Conservation (phyloP, 2,797 vertebrate species). For the Hydrophis major region DNA sequence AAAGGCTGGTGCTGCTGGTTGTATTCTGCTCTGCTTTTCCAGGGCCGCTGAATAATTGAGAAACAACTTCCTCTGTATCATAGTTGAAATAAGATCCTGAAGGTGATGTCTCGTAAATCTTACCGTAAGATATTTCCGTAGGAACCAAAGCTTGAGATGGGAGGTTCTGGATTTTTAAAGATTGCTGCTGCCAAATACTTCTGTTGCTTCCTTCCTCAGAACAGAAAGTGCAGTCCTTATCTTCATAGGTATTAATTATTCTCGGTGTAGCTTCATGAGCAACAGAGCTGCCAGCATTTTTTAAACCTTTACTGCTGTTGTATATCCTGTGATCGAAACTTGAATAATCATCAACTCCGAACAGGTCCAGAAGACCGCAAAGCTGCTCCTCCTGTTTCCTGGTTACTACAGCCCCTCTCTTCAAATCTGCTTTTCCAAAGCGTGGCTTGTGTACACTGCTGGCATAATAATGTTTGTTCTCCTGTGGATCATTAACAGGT, state of each 20-base stretch:
- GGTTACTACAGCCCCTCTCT: not conserved
- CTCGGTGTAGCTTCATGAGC: conserved; percentile 5
- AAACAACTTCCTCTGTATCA: conserved; percentile 52
- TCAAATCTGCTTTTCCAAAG: conserved; percentile 5
- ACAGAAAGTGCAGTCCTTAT: conserved; percentile 26
- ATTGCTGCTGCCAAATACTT: not conserved
- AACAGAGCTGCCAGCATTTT: not conserved
- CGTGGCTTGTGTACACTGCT: not conserved
- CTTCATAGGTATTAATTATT: conserved; percentile 48
- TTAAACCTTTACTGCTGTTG: conserved; percentile 4
- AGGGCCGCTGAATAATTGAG: conserved; percentile 12
- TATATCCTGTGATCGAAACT: conserved; percentile 5
- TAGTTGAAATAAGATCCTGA: conserved; percentile 74
- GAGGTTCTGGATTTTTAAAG: conserved; percentile 25
- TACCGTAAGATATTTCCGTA: not conserved
- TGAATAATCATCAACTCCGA: not conserved
- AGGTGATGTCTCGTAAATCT: conserved; percentile 58
- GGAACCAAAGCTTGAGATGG: conserved; percentile 33
- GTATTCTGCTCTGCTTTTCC: conserved; percentile 36
- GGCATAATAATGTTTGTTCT: conserved; percentile 39
- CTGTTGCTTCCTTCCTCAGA: conserved; percentile 41
- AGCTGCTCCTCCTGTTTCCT: not conserved
- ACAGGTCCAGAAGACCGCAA: not conserved
- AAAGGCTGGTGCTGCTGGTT: not conserved
- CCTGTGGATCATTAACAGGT: conserved; percentile 39